Base-by-base conservation (phyloP, 2,888 invertebrate species). In the Zeuzera pyrina region DNA sequence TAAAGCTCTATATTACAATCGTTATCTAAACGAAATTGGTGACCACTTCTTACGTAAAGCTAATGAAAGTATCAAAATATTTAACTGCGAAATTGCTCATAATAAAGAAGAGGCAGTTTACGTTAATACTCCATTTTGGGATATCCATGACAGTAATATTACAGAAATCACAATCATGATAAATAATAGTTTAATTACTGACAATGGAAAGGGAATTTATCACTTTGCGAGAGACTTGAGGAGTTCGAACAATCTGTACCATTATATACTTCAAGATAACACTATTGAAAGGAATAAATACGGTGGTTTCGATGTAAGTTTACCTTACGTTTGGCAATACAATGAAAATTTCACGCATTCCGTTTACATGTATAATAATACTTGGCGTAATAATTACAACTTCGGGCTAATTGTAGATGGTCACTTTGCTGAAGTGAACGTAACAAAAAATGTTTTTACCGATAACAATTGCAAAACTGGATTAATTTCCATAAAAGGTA, bases 271-370 rank as follows among this genome's bases (percentile, higher is more conserved):
- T 29, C 92, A 93, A 63, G 93, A 95, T 53, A 93, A 93, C 37
- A 89, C 91, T 0, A 88, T 99, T 39, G 93, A 94, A 59, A 87
- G 93, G 42, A 98, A 98, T 57, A 85, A 85, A 36, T 87, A 87
- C 14, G 95, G 95, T 7, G 98, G 98, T 1, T 90, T 99, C 44
- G 90, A 94, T 52, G 86, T 98, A 3, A 88, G 90, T 7, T 73
- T 99, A 21, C 99, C 99, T 0, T 95, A 96, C 48, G 97, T 97
- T 1, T 95, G 95, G 95, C 91, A 95, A 52, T 96, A 95, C 57
- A 94, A 95, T 58, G 95, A 95, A 70, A 96, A 96, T 59, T 94
- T 93, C 51, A 95, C 95, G 0, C 98, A 98, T 74, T 92, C 94
- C 0, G 87, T 98, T 8, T 92, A 88, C 50, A 88, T 97, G 60